Evolutionary conservation across 2,113 vertebrate genomes (phyloP).

Genomic region (Corydoras maculifer): DNA sequence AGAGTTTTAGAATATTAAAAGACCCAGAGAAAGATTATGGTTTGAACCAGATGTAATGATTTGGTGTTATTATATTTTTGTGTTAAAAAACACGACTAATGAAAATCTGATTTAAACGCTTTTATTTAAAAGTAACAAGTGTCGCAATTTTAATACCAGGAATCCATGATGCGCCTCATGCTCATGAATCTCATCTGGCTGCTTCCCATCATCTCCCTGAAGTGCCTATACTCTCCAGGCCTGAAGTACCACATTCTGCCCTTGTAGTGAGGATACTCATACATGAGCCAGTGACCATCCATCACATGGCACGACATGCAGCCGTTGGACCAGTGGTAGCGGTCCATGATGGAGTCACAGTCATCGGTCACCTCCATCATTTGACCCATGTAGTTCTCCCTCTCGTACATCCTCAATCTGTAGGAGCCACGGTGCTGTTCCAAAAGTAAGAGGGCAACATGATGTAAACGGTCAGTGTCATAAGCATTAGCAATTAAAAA

Average conservation of each 20-base stretch:
- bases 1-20: too few relatives aligned
- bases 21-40: too few relatives aligned
- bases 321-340: slow-evolving; percentile 20
- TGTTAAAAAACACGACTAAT: too few relatives aligned
- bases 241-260: slow-evolving; percentile 43
- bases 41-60: too few relatives aligned
- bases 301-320: slow-evolving; percentile 49
- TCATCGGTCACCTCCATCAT: slow-evolving; percentile 22
- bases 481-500: background rate
- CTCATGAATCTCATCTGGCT: slow-evolving; percentile 23
- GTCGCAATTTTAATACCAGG: slow-evolving; percentile 18
- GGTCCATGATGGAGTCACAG: slow-evolving; percentile 16
- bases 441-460: background rate
- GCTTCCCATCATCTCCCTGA: slow-evolving; percentile 27
- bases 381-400: slow-evolving; percentile 49
- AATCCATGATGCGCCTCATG: slow-evolving; percentile 30
- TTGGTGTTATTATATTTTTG: too few relatives aligned
- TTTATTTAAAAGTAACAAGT: slow-evolving; percentile 2
- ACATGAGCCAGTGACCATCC: slow-evolving; percentile 54
- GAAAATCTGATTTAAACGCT: background rate
- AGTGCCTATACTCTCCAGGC: slow-evolving; percentile 48
- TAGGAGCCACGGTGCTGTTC: slow-evolving; percentile 28
- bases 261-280: slow-evolving; percentile 47
- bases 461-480: background rate
- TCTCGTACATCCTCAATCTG: slow-evolving; percentile 57